Evolutionary conservation across 2,888 invertebrate species (phyloP).

Genomic region (Sinotaia quadrata): DNA sequence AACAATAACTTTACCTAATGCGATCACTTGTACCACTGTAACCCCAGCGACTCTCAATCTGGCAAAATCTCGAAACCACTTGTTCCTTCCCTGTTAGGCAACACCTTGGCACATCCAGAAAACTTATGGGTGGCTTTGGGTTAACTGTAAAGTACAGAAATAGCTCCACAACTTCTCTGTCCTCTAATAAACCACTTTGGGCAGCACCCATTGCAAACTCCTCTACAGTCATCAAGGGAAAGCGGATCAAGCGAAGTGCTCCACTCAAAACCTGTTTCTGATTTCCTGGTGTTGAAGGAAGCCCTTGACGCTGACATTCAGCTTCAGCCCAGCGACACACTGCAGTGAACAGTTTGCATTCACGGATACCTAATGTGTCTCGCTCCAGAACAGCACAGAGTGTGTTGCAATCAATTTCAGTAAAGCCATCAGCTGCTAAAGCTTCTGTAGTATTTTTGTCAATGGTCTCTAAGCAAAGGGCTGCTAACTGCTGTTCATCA

Average conservation of each 20-base stretch:
- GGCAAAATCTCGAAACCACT: conserved; percentile 82
- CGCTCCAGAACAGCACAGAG: conserved; percentile 83
- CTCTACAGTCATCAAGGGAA: conserved; percentile 88
- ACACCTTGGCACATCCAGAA: conserved; percentile 79
- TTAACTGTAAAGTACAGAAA: conserved; percentile 77
- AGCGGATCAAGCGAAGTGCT: conserved; percentile 83
- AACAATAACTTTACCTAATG: conserved; percentile 77
- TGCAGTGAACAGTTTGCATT: conserved; percentile 83
- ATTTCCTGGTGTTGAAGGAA: conserved; percentile 80
- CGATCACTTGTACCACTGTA: conserved; percentile 87
- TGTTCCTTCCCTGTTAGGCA: conserved; percentile 86
- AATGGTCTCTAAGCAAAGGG: conserved; percentile 85
- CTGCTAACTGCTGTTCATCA: conserved; percentile 87
- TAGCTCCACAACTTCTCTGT: conserved; percentile 81
- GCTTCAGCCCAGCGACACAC: conserved; percentile 70
- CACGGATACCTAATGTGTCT: conserved; percentile 84
- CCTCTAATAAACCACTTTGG: conserved; percentile 81
- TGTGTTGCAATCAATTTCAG: conserved; percentile 86
- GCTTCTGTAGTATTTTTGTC: conserved; percentile 88
- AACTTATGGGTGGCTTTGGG: conserved; percentile 83
- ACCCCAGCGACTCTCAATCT: conserved; percentile 87
- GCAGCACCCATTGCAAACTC: conserved; percentile 82
- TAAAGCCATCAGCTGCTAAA: conserved; percentile 84
- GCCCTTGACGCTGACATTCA: conserved; percentile 81
- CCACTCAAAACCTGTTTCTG: conserved; percentile 77